Percentiles rank a stretch among this genome's conserved stretches.
These are phyloP conservation scores for Taurulus bubalis DNA, from an alignment of 2,113 vertebrate genomes.

Conservation along the genomic window DNA sequence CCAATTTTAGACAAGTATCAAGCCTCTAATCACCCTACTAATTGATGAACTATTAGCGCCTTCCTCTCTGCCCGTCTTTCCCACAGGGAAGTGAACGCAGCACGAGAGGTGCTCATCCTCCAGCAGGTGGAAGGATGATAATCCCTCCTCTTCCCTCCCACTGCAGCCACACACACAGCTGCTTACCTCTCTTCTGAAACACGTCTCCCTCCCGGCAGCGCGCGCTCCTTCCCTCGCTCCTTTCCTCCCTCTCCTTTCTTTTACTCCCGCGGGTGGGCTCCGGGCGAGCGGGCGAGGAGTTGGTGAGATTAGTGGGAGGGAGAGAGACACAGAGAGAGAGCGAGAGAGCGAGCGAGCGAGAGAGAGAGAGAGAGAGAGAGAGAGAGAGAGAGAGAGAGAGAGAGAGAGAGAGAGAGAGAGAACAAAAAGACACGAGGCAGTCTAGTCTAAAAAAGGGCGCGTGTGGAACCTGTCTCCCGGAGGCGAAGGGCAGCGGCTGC, in stretches of 20 bases:
- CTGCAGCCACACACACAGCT: constrained; percentile 64
- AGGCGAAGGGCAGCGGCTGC: constrained; percentile 79
- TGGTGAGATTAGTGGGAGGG: constrained; percentile 38
- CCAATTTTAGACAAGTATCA: neutral
- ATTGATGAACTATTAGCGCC: constrained; percentile 4
- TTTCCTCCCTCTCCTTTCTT: constrained; percentile 37
- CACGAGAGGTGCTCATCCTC: constrained; percentile 67
- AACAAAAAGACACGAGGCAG: constrained; percentile 46
- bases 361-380: constrained; percentile 13
- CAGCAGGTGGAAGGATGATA: constrained; percentile 69
- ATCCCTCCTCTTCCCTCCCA: constrained; percentile 78
- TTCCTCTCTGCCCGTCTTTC: constrained; percentile 45
- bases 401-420: constrained; percentile 24
- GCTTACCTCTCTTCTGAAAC: constrained; percentile 81
- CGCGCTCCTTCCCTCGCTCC: constrained; percentile 34
- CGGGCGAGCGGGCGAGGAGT: constrained; percentile 48
- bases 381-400: constrained; percentile 26
- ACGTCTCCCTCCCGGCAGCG: constrained; percentile 64
- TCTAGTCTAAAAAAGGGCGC: constrained; percentile 57
- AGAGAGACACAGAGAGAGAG: constrained; percentile 9
- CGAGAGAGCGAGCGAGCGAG: constrained; percentile 5
- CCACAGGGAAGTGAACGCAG: constrained; percentile 59
- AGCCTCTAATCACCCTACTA: neutral
- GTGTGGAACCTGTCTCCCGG: constrained; percentile 71
- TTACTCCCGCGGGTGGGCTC: constrained; percentile 72